Conservation (phyloP, 2,888 invertebrate genomes). For the Opisthograptis luteolata region DNA sequence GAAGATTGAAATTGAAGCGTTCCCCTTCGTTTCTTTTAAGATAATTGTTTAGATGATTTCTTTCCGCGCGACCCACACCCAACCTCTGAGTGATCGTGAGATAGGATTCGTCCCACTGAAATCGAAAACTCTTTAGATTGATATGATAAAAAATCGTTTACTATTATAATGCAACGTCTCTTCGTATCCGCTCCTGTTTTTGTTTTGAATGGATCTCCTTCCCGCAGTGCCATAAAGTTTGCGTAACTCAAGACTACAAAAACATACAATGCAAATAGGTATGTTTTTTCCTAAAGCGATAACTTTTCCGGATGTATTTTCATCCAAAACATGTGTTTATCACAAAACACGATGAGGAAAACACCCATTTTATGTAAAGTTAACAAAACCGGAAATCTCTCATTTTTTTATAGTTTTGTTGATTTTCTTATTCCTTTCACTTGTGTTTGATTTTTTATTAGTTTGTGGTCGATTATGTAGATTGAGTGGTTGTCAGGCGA, state of each 20-base stretch:
- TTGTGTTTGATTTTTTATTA: conserved; percentile 12
- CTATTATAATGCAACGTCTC: conserved; percentile 40
- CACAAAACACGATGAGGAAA: neutral
- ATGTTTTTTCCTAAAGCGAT: conserved; percentile 7
- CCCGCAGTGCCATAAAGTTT: neutral
- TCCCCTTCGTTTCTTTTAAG: conserved; percentile 50
- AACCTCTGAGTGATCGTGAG: conserved; percentile 39
- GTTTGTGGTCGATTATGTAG: conserved; percentile 35
- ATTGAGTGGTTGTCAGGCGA: conserved; percentile 36
- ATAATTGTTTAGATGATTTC: conserved; percentile 62
- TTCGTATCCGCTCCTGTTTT: conserved; percentile 24
- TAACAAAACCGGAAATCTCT: neutral
- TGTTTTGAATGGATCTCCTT: conserved; percentile 7
- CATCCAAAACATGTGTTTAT: neutral
- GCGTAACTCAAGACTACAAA: conserved; percentile 2
- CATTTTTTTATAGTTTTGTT: neutral
- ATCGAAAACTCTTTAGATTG: conserved; percentile 49
- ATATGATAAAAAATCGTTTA: conserved; percentile 47
- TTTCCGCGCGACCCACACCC: conserved; percentile 42
- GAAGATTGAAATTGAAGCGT: conserved; percentile 47
- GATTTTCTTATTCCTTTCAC: conserved; percentile 15
- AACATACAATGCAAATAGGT: neutral
- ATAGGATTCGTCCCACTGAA: conserved; percentile 42
- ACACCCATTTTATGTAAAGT: neutral
- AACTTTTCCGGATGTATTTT: neutral